Conservation (phyloP, 2,113 vertebrate species). For the Malurus cyaneus region DNA sequence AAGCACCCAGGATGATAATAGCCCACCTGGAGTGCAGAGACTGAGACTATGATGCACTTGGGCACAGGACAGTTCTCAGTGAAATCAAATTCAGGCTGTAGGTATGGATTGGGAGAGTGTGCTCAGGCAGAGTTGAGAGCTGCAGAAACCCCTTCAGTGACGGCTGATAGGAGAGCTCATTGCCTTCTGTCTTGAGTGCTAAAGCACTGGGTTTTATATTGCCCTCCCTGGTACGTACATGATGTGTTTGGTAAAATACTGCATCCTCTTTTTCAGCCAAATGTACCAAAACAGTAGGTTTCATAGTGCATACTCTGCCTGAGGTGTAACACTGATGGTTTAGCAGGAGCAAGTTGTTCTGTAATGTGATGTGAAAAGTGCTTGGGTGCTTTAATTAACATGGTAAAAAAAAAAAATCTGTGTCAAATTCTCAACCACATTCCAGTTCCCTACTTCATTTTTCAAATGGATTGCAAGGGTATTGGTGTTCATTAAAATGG, state of each 20-base stretch:
- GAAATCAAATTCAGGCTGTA: not conserved
- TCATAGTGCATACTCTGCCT: not conserved
- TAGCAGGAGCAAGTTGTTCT: not conserved
- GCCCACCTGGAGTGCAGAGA: not conserved
- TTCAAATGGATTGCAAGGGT: rapidly evolving
- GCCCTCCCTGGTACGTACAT: not conserved
- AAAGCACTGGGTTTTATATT: not conserved
- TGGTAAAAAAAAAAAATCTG: not conserved
- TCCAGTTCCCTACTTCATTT: not conserved
- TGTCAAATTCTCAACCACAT: not conserved
- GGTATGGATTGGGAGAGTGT: not conserved
- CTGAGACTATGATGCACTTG: not conserved
- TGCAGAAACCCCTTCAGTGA: not conserved
- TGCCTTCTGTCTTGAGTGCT: not conserved
- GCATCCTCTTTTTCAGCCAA: not conserved
- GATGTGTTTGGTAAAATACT: not conserved
- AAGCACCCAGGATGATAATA: not conserved
- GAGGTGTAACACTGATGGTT: not conserved
- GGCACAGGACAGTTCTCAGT: not conserved
- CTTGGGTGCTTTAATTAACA: not conserved
- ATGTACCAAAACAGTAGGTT: not conserved
- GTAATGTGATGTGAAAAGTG: not conserved
- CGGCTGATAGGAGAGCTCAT: not conserved
- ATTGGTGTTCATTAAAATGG: not conserved
- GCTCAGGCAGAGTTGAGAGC: not conserved